phyloP scores from a whole-genome alignment of 2,888 invertebrate species.

The Epicampocera succincta region DNA sequence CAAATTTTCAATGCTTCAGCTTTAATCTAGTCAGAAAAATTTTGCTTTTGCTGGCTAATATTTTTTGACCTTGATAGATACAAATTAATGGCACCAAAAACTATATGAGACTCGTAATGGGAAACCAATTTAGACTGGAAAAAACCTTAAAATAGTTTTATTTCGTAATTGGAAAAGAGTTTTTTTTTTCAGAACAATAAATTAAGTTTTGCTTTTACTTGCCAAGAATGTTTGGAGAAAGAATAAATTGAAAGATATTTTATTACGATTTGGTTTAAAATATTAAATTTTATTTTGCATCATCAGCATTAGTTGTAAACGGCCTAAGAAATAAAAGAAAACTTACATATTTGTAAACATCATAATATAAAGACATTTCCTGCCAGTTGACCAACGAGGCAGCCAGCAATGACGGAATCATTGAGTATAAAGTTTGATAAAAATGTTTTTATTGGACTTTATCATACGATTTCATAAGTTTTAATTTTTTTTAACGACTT shows the following conservation, averaged over 20 bases:
- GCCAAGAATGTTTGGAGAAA: conserved; percentile 21
- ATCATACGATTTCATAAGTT: too few species aligned
- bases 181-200: conserved; percentile 1
- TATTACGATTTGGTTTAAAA: conserved; percentile 11
- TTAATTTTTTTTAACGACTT: too few species aligned
- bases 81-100: not conserved
- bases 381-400: too few species aligned
- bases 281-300: conserved; percentile 27
- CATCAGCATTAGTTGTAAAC: conserved; percentile 22
- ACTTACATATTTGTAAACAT: too few species aligned
- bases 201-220: not conserved
- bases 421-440: too few species aligned
- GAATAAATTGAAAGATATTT: conserved; percentile 21
- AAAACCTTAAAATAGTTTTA: not conserved
- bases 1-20: conserved; percentile 5
- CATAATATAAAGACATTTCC: too few species aligned
- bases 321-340: not conserved
- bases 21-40: conserved; percentile 8
- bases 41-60: conserved; percentile 26
- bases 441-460: too few species aligned
- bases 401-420: too few species aligned
- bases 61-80: conserved; percentile 48
- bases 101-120: not conserved
- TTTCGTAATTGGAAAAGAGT: not conserved
- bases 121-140: not conserved